Conservation (phyloP, 2,888 invertebrate species). For the Anthophora plumipes region DNA sequence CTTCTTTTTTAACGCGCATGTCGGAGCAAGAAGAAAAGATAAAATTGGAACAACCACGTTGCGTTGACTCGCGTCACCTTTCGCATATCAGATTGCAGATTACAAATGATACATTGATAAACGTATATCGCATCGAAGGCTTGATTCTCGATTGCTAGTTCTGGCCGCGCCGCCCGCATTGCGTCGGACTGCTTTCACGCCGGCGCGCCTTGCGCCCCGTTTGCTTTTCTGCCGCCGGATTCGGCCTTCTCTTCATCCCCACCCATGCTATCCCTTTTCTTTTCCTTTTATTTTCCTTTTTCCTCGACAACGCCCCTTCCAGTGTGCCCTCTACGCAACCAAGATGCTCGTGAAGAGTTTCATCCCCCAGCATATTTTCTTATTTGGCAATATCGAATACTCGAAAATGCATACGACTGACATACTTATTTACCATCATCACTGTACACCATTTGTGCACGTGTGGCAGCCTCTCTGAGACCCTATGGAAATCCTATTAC, state of each 20-base stretch:
- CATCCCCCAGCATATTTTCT: background rate
- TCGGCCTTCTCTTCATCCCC: conserved; percentile 25
- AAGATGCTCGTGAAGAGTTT: conserved; percentile 23
- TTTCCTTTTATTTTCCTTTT: conserved; percentile 16
- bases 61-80: background rate
- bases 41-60: background rate
- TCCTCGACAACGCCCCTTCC: conserved; percentile 43
- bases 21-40: background rate
- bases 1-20: background rate
- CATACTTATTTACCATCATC: background rate
- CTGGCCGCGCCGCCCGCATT: conserved; percentile 61
- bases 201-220: conserved; percentile 66
- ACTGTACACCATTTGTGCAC: too few relatives aligned
- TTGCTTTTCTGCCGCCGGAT: conserved; percentile 27
- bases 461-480: too few relatives aligned
- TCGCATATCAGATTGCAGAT: background rate
- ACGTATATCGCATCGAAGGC: conserved; percentile 2
- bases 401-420: background rate
- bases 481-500: too few relatives aligned
- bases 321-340: background rate
- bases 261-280: background rate
- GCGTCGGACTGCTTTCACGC: conserved; percentile 64
- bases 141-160: conserved; percentile 11
- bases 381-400: background rate
- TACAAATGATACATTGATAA: conserved; percentile 4